Conservation (phyloP, 1,140 invertebrate species). For the Epicauta chinensis region DNA sequence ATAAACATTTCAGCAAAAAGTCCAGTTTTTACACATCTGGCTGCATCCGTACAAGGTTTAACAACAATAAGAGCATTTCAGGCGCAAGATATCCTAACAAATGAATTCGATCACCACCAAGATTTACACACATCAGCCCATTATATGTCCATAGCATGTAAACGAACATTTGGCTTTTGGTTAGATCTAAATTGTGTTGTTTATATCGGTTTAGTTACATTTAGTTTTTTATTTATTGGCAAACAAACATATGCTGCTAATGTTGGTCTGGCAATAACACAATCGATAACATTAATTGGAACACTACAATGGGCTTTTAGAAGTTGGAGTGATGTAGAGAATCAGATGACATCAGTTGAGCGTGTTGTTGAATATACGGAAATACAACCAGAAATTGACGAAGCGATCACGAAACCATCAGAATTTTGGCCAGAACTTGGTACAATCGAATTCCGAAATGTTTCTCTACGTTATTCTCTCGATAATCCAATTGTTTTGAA, state of each 20-base stretch:
- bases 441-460: conserved; percentile 56
- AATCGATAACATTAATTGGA: conserved; percentile 68
- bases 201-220: conserved; percentile 30
- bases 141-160: conserved; percentile 51
- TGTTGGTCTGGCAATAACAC: conserved; percentile 71
- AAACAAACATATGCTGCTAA: conserved; percentile 53
- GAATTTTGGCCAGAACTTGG: conserved; percentile 67
- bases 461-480: conserved; percentile 46
- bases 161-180: conserved; percentile 30
- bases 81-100: conserved; percentile 61
- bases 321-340: conserved; percentile 72
- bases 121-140: conserved; percentile 58
- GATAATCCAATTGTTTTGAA: conserved; percentile 47
- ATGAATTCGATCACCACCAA: conserved; percentile 64
- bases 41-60: conserved; percentile 69
- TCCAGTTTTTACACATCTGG: conserved; percentile 81
- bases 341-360: conserved; percentile 72
- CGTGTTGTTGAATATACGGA: conserved; percentile 65
- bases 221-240: conserved; percentile 33
- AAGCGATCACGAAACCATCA: conserved; percentile 54
- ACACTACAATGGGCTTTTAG: conserved; percentile 78
- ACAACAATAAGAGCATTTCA: conserved; percentile 71
- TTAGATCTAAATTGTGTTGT: conserved; percentile 31
- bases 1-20: conserved; percentile 63
- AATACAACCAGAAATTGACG: conserved; percentile 65